Conservation (phyloP, 1,140 invertebrate species). For the Rhyacophila brunnea region DNA sequence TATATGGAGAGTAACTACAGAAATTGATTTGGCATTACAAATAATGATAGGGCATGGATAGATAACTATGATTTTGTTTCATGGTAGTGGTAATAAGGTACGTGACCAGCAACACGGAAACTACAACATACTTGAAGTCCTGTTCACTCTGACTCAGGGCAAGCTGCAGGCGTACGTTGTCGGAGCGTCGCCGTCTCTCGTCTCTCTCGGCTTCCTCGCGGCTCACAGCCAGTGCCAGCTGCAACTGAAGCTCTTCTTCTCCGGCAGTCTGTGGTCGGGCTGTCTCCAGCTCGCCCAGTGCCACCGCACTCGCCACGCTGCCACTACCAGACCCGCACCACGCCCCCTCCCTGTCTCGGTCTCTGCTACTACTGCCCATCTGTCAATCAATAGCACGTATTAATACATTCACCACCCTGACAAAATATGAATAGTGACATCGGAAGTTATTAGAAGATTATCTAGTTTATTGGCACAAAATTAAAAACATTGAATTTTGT, state of each 20-base stretch:
- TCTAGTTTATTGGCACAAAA: too few species aligned
- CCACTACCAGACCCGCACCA: conserved; percentile 9
- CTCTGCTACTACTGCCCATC: conserved; percentile 24
- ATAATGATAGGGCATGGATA: too few species aligned
- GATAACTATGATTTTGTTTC: too few species aligned
- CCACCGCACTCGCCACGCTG: conserved; percentile 33
- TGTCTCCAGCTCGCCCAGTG: conserved; percentile 78
- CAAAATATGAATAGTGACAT: too few species aligned
- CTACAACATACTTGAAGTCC: conserved; percentile 81
- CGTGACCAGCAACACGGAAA: too few species aligned
- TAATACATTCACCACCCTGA: too few species aligned
- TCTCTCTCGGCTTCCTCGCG: conserved; percentile 98
- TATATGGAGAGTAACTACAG: too few species aligned
- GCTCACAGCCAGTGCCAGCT: conserved; percentile 97
- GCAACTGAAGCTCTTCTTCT: conserved; percentile 97
- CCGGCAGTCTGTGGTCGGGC: conserved; percentile 93
- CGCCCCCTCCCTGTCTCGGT: neutral
- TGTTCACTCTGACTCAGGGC: conserved; percentile 91
- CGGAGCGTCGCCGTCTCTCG: conserved; percentile 86
- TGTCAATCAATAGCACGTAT: neutral
- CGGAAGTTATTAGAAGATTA: too few species aligned
- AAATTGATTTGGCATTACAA: too few species aligned
- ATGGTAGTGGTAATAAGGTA: too few species aligned
- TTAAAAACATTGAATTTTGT: too few species aligned
- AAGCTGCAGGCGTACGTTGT: conserved; percentile 91